phyloP scores from a whole-genome alignment of 2,797 vertebrate species.

The Chloroceryle amazona region DNA sequence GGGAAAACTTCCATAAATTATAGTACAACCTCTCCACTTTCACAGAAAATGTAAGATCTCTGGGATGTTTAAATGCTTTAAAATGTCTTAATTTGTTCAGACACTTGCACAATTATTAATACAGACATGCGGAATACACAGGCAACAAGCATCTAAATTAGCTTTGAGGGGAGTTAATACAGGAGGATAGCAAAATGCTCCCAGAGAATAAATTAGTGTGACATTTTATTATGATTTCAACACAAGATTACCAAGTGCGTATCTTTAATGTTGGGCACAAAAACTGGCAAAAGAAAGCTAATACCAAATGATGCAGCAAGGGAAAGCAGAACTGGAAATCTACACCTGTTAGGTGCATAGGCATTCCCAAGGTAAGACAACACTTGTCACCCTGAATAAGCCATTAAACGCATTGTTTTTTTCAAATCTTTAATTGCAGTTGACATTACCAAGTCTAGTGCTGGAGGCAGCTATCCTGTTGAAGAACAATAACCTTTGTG shows the following conservation, averaged over 20 bases:
- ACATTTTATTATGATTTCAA: constrained; percentile 49
- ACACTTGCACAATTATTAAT: constrained; percentile 50
- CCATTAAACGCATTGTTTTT: neutral
- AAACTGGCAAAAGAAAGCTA: neutral
- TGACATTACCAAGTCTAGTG: neutral
- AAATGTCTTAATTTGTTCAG: constrained; percentile 71
- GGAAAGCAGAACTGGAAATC: neutral
- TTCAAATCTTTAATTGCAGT: constrained; percentile 38
- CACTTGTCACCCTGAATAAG: constrained; percentile 51
- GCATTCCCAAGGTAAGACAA: constrained; percentile 41
- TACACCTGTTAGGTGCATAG: neutral
- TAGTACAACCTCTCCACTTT: constrained; percentile 28
- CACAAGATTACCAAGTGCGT: neutral
- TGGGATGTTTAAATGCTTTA: constrained; percentile 56
- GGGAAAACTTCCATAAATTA: constrained; percentile 60
- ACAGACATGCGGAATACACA: constrained; percentile 41
- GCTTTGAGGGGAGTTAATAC: constrained; percentile 57
- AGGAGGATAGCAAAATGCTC: constrained; percentile 49
- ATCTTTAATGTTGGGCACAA: neutral
- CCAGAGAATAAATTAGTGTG: constrained; percentile 42
- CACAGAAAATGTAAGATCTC: constrained; percentile 11
- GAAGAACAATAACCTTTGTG: constrained; percentile 22
- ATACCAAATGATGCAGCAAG: neutral
- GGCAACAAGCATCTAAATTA: constrained; percentile 53
- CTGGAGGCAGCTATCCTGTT: constrained; percentile 24